These are phyloP conservation scores for Aldabrachelys gigantea DNA, from an alignment of 2,113 vertebrate genomes.

Conservation along the genomic window DNA sequence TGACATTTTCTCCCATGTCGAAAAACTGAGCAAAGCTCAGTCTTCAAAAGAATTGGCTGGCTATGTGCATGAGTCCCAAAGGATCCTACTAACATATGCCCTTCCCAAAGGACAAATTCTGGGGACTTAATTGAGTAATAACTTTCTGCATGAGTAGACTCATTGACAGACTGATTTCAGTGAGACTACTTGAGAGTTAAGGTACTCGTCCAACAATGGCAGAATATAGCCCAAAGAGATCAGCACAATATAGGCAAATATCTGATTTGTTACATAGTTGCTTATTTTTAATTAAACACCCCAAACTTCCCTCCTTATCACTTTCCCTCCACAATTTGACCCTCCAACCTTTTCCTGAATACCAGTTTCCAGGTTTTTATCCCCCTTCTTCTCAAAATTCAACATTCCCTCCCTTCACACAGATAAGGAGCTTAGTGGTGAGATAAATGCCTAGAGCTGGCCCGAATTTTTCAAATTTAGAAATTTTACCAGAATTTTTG, in stretches of 20 bases:
- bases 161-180: neutral
- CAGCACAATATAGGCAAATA: neutral
- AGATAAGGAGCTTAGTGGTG: slow-evolving; percentile 32
- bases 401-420: neutral
- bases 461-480: slow-evolving; percentile 6
- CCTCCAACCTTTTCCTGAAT: neutral
- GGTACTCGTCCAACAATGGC: neutral
- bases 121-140: neutral
- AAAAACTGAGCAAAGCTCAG: neutral
- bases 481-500: neutral
- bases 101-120: neutral
- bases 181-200: neutral
- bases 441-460: neutral
- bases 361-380: slow-evolving; percentile 26
- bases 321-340: neutral
- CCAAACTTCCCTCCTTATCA: neutral
- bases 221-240: neutral
- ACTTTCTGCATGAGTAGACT: neutral
- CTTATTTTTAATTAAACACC: slow-evolving; percentile 11
- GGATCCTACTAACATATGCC: neutral
- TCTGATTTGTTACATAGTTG: neutral
- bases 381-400: neutral
- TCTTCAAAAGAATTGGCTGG: neutral
- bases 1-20: neutral
- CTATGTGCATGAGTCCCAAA: neutral